Evolutionary conservation across 2,888 invertebrate species (phyloP).

Genomic region (Odontocerum albicorne): DNA sequence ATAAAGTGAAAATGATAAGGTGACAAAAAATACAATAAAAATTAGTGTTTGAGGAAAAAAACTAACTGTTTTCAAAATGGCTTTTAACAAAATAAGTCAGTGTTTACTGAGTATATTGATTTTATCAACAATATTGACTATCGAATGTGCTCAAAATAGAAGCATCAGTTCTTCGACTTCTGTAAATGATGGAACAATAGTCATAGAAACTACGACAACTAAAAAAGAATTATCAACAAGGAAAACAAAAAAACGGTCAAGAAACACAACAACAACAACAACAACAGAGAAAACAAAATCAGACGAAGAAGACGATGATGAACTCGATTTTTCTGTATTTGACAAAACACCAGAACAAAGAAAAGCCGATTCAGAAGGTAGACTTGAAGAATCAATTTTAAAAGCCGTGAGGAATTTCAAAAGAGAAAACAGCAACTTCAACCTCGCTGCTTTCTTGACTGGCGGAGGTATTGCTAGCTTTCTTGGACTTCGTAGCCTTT

Average conservation of each 20-base stretch:
- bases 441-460: conserved; percentile 17
- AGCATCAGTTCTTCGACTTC: no score
- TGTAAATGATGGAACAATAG: no score
- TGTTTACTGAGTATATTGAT: conserved; percentile 11
- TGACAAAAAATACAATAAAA: no score
- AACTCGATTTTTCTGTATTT: conserved; percentile 30
- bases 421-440: conserved; percentile 21
- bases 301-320: conserved; percentile 27
- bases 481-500: conserved; percentile 10
- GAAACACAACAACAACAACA: neutral
- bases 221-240: neutral
- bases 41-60: neutral
- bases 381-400: conserved; percentile 26
- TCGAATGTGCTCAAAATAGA: neutral
- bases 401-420: conserved; percentile 26
- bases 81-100: neutral
- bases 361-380: conserved; percentile 12
- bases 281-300: conserved; percentile 1
- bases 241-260: neutral
- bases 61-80: conserved; percentile 10
- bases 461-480: conserved; percentile 14
- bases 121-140: neutral
- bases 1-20: no score
- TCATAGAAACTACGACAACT: conserved; percentile 10
- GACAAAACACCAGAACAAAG: conserved; percentile 21